These are phyloP conservation scores for Dysdera silvatica DNA, from an alignment of 1,140 invertebrate species.

Conservation along the genomic window DNA sequence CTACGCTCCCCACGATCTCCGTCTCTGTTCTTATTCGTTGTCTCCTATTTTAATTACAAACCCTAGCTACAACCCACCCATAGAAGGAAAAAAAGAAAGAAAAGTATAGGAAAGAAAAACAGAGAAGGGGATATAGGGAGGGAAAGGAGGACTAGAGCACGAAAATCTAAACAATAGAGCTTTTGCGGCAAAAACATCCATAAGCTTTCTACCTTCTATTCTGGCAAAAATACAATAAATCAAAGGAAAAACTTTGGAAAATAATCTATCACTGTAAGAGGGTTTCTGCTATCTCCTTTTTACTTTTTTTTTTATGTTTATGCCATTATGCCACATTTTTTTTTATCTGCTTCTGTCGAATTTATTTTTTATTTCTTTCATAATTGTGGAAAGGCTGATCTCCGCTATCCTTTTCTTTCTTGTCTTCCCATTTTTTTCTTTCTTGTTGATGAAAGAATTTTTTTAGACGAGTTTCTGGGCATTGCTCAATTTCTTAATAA, in stretches of 20 bases:
- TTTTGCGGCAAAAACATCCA: constrained; percentile 28
- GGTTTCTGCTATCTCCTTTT: constrained; percentile 11
- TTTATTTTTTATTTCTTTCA: too few species aligned
- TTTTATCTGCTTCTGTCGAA: neutral
- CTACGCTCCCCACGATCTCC: neutral
- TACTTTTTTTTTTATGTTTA: constrained; percentile 4
- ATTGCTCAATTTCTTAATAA: too few species aligned
- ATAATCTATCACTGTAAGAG: constrained; percentile 30
- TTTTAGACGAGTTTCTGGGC: too few species aligned
- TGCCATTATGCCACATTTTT: constrained; percentile 12
- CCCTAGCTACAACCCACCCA: too few species aligned
- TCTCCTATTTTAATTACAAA: constrained; percentile 29
- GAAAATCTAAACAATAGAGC: constrained; percentile 30
- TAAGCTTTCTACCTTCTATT: constrained; percentile 26
- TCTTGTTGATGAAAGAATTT: too few species aligned
- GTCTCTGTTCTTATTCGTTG: constrained; percentile 13
- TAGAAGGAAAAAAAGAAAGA: too few species aligned
- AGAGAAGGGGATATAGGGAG: constrained; percentile 1
- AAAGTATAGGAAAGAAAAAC: constrained; percentile 21
- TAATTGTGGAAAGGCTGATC: too few species aligned
- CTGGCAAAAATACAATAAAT: constrained; percentile 28
- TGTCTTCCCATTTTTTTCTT: too few species aligned
- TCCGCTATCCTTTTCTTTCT: too few species aligned
- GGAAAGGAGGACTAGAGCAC: constrained; percentile 7
- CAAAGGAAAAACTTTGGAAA: constrained; percentile 31